Conservation (phyloP, 92 coral and sea anemone genomes). For the Palythoa grandis region DNA sequence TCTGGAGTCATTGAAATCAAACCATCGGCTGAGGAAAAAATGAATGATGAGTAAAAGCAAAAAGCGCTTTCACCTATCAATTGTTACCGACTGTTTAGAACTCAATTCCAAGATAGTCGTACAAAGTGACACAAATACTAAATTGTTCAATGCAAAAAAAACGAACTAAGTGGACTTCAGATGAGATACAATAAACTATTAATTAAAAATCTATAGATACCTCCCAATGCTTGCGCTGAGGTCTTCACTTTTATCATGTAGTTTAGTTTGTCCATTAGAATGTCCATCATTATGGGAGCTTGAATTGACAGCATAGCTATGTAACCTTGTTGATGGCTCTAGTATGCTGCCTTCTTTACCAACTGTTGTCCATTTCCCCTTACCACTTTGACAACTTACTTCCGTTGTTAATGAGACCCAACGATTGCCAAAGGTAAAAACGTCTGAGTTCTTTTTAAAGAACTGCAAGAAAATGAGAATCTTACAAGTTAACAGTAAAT, state of each 20-base stretch:
- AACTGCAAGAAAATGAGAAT: slow-evolving; percentile 50
- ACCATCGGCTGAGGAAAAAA: slow-evolving; percentile 53
- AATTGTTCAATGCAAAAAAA: background rate
- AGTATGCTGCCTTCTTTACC: background rate
- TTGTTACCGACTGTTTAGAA: too few relatives aligned
- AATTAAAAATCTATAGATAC: too few relatives aligned
- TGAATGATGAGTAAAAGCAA: background rate
- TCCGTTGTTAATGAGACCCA: slow-evolving; percentile 21
- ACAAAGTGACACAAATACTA: background rate
- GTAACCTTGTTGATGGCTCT: background rate
- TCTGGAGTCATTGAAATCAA: slow-evolving; percentile 79
- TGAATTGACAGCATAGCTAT: background rate
- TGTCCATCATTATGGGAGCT: background rate
- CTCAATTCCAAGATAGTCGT: too few relatives aligned
- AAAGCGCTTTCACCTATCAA: too few relatives aligned
- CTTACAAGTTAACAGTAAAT: too few relatives aligned
- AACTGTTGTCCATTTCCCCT: background rate
- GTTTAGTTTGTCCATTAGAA: background rate
- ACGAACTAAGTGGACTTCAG: background rate
- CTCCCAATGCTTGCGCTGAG: too few relatives aligned
- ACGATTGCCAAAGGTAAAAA: slow-evolving; percentile 60
- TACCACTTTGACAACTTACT: background rate
- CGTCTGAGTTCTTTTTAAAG: slow-evolving; percentile 71
- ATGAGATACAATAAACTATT: too few relatives aligned
- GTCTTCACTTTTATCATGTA: background rate